Base-by-base conservation (phyloP, 2,888 invertebrate genomes). In the Tromatobia lineatoria region DNA sequence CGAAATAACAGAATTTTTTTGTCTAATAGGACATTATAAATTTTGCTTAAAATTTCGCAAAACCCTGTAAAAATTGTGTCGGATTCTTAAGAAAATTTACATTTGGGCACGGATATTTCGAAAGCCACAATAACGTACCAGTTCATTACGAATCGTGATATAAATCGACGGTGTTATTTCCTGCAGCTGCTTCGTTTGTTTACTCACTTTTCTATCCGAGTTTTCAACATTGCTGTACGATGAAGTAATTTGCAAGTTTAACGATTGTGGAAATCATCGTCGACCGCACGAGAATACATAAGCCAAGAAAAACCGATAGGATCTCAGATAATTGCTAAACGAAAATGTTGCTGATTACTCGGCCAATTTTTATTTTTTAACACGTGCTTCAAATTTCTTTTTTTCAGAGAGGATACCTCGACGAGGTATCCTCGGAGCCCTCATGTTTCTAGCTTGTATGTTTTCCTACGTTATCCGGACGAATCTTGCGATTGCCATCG, bases 381-480 rank as follows among this genome's bases (percentile, higher is more conserved):
- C 20, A 54, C 10, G 29, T 29, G 25, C 47, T 25, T 47, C 20
- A 23, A 50, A 50, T 47, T 47, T n/a, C n/a, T 47, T 15, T 47
- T 73, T 91, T 91, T 29, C 90, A 95, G 95, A 94, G 71, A 93
- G 91, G 87, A 92, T 95, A 87, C 95, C 96, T 42, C 94, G 94
- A 47, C 94, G 96, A 86, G 93, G 94, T 34, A 93, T 95, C 83
- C 92, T 96, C 61, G 97, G 95, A 15, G 90, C 96, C 47, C 96
- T 97, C 96, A 93, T 97, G 89, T 97, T 97, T 91, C 95, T 96
- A 81, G 96, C 96, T 84, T 96, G 96, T 88, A 96, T 97, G 94
- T 95, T 97, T 88, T 95, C 96, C 6, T 97, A 97, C 93, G 96
- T 97, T 95, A 94, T 97, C 88, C 95, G 97, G 77, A 97, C 97